Percentiles rank a stretch among this genome's conserved stretches.
phyloP scores from a whole-genome alignment of 2,888 invertebrate species.

The Agonopterix subpropinquella region DNA sequence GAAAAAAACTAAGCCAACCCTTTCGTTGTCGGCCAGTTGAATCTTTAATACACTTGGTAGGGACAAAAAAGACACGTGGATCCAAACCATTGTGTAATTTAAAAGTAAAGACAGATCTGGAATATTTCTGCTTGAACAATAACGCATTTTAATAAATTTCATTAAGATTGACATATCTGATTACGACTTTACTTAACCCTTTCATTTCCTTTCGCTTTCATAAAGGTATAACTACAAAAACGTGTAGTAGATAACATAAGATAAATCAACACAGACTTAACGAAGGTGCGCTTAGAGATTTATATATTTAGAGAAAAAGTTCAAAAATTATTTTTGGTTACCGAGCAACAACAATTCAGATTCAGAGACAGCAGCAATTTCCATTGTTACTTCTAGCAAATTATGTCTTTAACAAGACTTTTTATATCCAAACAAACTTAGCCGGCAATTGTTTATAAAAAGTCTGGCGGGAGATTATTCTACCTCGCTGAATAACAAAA shows the following conservation, averaged over 20 bases:
- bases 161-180: slow-evolving; percentile 71
- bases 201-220: slow-evolving; percentile 30
- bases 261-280: slow-evolving; percentile 10
- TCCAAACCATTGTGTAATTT: slow-evolving; percentile 54
- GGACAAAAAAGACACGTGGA: slow-evolving; percentile 61
- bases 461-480: slow-evolving; percentile 50
- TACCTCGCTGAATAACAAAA: slow-evolving; percentile 62
- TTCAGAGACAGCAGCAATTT: slow-evolving; percentile 23
- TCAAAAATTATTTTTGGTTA: slow-evolving; percentile 14
- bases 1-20: slow-evolving; percentile 60
- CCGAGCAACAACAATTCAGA: slow-evolving; percentile 17
- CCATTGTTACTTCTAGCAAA: slow-evolving; percentile 25
- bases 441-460: slow-evolving; percentile 58
- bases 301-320: slow-evolving; percentile 10
- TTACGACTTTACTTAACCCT: slow-evolving; percentile 49
- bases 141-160: slow-evolving; percentile 68
- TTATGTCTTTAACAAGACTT: slow-evolving; percentile 41
- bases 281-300: neutral
- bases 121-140: slow-evolving; percentile 67
- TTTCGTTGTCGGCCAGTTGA: slow-evolving; percentile 56
- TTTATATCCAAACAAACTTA: slow-evolving; percentile 44
- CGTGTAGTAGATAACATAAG: neutral
- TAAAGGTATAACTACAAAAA: slow-evolving; percentile 12
- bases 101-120: slow-evolving; percentile 51
- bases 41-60: slow-evolving; percentile 51